Evolutionary conservation across 2,888 invertebrate species (phyloP).

Genomic region (Troides helena): DNA sequence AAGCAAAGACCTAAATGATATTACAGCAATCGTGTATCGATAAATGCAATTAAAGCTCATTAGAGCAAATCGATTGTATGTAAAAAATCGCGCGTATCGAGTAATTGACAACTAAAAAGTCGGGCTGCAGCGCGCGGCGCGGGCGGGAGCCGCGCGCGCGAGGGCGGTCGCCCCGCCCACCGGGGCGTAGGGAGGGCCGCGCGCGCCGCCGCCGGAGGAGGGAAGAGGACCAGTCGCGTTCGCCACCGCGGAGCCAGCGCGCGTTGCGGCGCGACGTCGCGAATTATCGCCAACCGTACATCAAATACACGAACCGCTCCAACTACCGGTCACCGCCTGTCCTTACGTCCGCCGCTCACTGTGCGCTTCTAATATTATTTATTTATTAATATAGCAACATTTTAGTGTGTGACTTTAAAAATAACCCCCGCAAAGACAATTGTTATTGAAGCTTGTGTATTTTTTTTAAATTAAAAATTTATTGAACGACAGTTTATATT

Average conservation of each 20-base stretch:
- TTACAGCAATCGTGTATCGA: conserved; percentile 51
- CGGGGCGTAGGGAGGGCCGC: conserved; percentile 43
- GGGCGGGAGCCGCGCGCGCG: conserved; percentile 32
- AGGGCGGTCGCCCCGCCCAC: conserved; percentile 49
- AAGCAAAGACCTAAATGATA: conserved; percentile 38
- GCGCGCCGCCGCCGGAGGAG: conserved; percentile 52
- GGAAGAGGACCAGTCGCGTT: conserved; percentile 72
- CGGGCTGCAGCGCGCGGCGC: conserved; percentile 38
- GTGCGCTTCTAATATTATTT: not conserved
- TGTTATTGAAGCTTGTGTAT: not conserved
- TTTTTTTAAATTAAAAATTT: not conserved
- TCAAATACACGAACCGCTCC: conserved; percentile 17
- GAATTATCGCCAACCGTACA: conserved; percentile 40
- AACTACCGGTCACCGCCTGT: not conserved
- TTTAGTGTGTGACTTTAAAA: conserved; percentile 10
- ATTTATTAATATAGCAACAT: not conserved
- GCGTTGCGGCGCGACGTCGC: conserved; percentile 50
- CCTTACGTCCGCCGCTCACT: not conserved
- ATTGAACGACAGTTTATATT: not conserved
- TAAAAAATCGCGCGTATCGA: conserved; percentile 56
- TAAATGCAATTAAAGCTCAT: conserved; percentile 71
- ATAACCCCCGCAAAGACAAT: not conserved
- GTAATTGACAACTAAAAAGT: conserved; percentile 55
- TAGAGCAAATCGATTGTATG: conserved; percentile 62
- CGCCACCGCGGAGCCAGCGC: conserved; percentile 65